Conservation (phyloP, 2,888 invertebrate species). For the Salticus scenicus region DNA sequence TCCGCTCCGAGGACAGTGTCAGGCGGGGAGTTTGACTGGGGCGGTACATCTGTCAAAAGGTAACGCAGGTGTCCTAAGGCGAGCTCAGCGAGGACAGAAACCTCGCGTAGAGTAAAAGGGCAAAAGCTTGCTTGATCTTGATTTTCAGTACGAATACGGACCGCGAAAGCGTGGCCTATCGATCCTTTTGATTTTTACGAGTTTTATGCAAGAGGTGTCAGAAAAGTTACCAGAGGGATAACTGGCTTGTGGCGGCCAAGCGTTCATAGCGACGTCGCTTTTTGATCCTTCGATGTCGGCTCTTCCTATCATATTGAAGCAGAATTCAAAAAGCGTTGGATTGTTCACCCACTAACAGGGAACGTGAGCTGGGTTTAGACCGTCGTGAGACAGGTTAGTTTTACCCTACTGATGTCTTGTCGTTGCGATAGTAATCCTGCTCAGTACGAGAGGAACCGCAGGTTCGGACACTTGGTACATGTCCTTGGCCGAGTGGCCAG, state of each 20-base stretch:
- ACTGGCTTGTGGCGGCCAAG: slow-evolving; percentile 75
- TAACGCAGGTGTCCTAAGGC: slow-evolving; percentile 82
- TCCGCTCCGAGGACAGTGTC: slow-evolving; percentile 73
- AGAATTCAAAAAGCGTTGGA: slow-evolving; percentile 83
- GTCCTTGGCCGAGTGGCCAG: slow-evolving; percentile 81
- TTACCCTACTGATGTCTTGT: slow-evolving; percentile 76
- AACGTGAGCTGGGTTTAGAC: slow-evolving; percentile 83
- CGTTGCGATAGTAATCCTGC: slow-evolving; percentile 80
- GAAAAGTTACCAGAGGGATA: slow-evolving; percentile 75
- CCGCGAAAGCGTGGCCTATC: slow-evolving; percentile 81
- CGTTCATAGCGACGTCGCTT: slow-evolving; percentile 75
- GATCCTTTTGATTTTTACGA: slow-evolving; percentile 72
- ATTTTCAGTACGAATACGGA: slow-evolving; percentile 79
- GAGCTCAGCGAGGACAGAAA: slow-evolving; percentile 83
- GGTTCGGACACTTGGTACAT: slow-evolving; percentile 81
- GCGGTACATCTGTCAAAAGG: slow-evolving; percentile 82
- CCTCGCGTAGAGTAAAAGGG: slow-evolving; percentile 84
- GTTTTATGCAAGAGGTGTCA: slow-evolving; percentile 77
- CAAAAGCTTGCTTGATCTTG: slow-evolving; percentile 82
- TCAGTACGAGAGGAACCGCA: slow-evolving; percentile 80
- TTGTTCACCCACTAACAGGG: slow-evolving; percentile 83
- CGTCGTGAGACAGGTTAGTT: slow-evolving; percentile 79
- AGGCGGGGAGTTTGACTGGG: slow-evolving; percentile 82
- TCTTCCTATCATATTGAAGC: slow-evolving; percentile 85
- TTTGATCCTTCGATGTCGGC: slow-evolving; percentile 81